These are phyloP conservation scores for Pseudopodoces humilis DNA, from an alignment of 2,113 vertebrate species.

Conservation along the genomic window DNA sequence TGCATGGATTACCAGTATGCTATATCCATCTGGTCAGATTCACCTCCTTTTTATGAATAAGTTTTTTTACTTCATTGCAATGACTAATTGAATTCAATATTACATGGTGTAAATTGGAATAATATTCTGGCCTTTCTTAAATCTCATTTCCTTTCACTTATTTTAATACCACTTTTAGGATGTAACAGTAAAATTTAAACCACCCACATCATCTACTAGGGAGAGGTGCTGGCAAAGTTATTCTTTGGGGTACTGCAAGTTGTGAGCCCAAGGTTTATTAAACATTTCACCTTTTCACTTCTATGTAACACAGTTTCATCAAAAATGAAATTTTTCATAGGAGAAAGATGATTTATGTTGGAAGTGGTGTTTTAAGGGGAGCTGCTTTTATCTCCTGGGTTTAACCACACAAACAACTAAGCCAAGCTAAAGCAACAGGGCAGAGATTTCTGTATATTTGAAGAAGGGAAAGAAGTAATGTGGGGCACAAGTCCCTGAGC, in stretches of 20 bases:
- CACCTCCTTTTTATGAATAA: background rate
- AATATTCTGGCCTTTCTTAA: background rate
- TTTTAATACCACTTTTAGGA: background rate
- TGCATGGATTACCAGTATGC: background rate
- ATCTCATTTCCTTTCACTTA: background rate
- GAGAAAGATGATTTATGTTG: background rate
- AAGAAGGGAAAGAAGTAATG: background rate
- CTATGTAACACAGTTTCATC: background rate
- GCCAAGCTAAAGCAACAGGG: background rate
- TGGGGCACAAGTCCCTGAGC: fast-evolving
- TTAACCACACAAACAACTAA: background rate
- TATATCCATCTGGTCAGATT: background rate
- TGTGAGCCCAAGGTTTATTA: background rate
- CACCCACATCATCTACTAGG: fast-evolving
- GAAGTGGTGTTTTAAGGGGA: background rate
- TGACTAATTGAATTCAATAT: background rate
- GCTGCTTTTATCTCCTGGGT: background rate
- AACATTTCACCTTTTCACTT: background rate
- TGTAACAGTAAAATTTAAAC: background rate
- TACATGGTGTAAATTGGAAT: background rate
- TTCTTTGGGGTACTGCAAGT: background rate
- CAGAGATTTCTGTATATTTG: background rate
- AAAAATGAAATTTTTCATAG: background rate
- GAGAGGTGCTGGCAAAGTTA: background rate
- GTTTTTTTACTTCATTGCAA: background rate